These are phyloP conservation scores for Ibycter americanus DNA, from an alignment of 2,797 vertebrate genomes.

Conservation along the genomic window DNA sequence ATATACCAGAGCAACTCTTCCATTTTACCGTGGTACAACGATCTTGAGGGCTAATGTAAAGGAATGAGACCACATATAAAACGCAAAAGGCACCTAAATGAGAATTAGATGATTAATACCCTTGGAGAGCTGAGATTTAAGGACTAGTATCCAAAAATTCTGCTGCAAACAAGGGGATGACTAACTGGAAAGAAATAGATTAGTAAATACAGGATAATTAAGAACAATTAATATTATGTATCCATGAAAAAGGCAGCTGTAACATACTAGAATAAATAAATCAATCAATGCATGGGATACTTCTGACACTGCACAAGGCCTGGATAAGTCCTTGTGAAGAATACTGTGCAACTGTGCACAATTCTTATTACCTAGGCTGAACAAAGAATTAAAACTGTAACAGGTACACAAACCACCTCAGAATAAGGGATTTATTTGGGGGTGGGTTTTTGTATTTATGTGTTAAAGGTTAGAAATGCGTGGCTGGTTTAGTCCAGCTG, in stretches of 20 bases:
- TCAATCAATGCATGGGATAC: background rate
- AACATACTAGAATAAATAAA: background rate
- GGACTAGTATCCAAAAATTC: background rate
- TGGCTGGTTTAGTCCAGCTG: background rate
- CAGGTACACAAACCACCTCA: background rate
- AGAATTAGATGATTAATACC: background rate
- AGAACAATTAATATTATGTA: background rate
- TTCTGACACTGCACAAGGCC: background rate
- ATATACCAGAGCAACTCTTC: background rate
- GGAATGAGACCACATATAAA: background rate
- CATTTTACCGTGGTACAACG: background rate
- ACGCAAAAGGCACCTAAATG: background rate
- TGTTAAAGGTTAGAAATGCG: background rate
- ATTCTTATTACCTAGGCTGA: background rate
- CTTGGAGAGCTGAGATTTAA: background rate
- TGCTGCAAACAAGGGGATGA: background rate
- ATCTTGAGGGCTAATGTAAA: background rate
- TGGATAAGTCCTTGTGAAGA: background rate
- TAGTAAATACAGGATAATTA: background rate
- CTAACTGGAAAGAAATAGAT: background rate
- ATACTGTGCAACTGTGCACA: background rate
- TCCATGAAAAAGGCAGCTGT: background rate
- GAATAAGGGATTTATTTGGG: background rate
- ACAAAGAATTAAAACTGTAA: background rate
- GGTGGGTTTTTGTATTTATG: background rate